Percentiles rank a stretch among this genome's conserved stretches.
phyloP scores from a whole-genome alignment of 1,140 invertebrate genomes.

The Palaemon carinicauda region DNA sequence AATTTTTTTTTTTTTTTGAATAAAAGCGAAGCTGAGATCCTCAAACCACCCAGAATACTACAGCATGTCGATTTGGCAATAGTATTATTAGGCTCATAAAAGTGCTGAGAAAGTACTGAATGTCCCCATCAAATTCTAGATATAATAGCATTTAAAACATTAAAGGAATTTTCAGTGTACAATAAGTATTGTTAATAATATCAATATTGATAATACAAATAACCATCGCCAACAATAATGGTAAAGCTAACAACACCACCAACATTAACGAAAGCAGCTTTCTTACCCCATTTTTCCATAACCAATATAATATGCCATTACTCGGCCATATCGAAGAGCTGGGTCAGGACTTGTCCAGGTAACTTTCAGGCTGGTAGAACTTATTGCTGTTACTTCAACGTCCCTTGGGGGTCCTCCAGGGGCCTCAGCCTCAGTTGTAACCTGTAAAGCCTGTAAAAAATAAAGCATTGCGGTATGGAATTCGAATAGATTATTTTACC shows the following conservation, averaged over 20 bases:
- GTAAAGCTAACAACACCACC: background rate
- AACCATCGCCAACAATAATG: background rate
- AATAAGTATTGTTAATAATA: background rate
- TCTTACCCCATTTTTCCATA: conserved; percentile 61
- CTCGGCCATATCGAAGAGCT: conserved; percentile 60
- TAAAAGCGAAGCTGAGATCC: too few relatives aligned
- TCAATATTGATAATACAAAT: background rate
- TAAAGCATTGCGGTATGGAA: too few relatives aligned
- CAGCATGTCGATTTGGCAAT: too few relatives aligned
- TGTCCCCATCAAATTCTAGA: too few relatives aligned
- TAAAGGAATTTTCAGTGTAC: too few relatives aligned
- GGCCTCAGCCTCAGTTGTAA: conserved; percentile 71
- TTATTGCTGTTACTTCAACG: conserved; percentile 85
- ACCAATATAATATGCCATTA: conserved; percentile 67
- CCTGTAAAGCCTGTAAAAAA: conserved; percentile 34
- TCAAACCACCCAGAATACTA: too few relatives aligned
- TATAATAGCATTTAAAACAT: too few relatives aligned
- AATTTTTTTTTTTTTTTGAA: too few relatives aligned
- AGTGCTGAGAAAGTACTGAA: too few relatives aligned
- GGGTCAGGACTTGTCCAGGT: conserved; percentile 91
- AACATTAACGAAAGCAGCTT: background rate
- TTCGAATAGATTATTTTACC: too few relatives aligned
- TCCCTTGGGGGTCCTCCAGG: conserved; percentile 75
- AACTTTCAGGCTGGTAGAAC: conserved; percentile 84
- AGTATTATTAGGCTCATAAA: too few relatives aligned